Evolutionary conservation across 2,113 vertebrate species (phyloP), one percentile per base, ranked within the genome.

Genomic region (Etheostoma cragini): DNA sequence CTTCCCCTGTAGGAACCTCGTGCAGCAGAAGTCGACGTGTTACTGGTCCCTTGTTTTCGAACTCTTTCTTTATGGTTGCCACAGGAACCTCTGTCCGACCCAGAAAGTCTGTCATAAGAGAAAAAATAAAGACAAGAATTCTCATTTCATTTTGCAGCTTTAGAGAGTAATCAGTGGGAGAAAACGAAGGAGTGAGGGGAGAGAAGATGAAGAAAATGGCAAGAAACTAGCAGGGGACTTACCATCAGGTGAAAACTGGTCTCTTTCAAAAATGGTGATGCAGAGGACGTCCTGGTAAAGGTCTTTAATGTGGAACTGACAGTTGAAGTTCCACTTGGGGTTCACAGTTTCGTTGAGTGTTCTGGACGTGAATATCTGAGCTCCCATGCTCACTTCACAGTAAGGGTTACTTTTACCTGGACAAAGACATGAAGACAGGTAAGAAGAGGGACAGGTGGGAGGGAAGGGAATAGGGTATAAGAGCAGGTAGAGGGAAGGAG

Each of bases 311-410:
- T 98, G 96, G 92, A 99, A 99, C 94, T 99, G 98, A 91, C 98
- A 99, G 91, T 97, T 99, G 84, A 98, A 99, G 80, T 97, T 98
- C 98, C 98, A 99, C 86, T 98, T 99, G 64, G 98, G 98, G 87
- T 96, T 98, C 57, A 97, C 82, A 0, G 98, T 98, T 88, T 99
- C 98, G 26, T 95, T 96, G 62, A 99, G 87, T 0, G 97, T 96
- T 54, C 98, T 95, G 2, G 98, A 98, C 0, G 97, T 98, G 88
- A 96, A 99, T 87, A 96, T 95, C 94, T 99, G 98, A 1, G 96
- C 95, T 84, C 98, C 98, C 98, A 99, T 96, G 82, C 97, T 98
- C 87, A 99, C 95, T 86, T 99, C 98, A 77, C 98, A 99, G 86
- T 97, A 99, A 0, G 98, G 96, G 78, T 97, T 98, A 91, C 96